Conservation (phyloP, 1,140 invertebrate species). For the Agraylea sexmaculata region DNA sequence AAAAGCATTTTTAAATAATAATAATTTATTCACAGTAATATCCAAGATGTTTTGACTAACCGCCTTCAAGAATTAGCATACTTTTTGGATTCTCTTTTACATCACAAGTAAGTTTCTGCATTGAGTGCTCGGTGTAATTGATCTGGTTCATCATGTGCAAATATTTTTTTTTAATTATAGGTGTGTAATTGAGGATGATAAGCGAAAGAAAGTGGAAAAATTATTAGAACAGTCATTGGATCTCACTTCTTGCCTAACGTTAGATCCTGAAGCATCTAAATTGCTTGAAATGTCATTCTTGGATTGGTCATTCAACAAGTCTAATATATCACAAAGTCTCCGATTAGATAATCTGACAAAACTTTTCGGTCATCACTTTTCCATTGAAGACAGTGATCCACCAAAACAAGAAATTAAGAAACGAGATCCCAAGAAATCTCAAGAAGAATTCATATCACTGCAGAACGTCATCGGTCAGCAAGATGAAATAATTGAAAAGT, state of each 20-base stretch:
- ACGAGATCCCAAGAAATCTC: neutral
- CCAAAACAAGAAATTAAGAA: neutral
- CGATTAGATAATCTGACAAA: slow-evolving; percentile 35
- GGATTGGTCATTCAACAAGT: slow-evolving; percentile 29
- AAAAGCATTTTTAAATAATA: slow-evolving; percentile 5
- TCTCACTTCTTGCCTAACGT: slow-evolving; percentile 32
- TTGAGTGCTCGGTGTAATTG: too few relatives aligned
- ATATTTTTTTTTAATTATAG: slow-evolving; percentile 22
- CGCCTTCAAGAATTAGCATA: slow-evolving; percentile 56
- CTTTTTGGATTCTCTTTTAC: slow-evolving; percentile 57
- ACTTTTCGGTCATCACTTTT: slow-evolving; percentile 36
- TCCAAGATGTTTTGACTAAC: slow-evolving; percentile 44
- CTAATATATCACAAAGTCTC: slow-evolving; percentile 34
- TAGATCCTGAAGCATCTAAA: slow-evolving; percentile 32
- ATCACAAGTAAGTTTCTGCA: slow-evolving; percentile 41
- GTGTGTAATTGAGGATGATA: slow-evolving; percentile 38
- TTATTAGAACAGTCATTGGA: slow-evolving; percentile 38
- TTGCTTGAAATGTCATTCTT: slow-evolving; percentile 31
- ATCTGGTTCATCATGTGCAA: too few relatives aligned
- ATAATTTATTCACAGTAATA: slow-evolving; percentile 29
- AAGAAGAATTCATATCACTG: neutral
- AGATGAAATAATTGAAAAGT: slow-evolving; percentile 7
- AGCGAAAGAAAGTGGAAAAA: slow-evolving; percentile 37
- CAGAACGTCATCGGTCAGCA: slow-evolving; percentile 6
- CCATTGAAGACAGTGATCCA: slow-evolving; percentile 1